A percentile compares a stretch with the other conserved stretches of the same genome.
Evolutionary conservation across 2,797 vertebrate species (phyloP).

Genomic region (Pseudochromis fuscus): DNA sequence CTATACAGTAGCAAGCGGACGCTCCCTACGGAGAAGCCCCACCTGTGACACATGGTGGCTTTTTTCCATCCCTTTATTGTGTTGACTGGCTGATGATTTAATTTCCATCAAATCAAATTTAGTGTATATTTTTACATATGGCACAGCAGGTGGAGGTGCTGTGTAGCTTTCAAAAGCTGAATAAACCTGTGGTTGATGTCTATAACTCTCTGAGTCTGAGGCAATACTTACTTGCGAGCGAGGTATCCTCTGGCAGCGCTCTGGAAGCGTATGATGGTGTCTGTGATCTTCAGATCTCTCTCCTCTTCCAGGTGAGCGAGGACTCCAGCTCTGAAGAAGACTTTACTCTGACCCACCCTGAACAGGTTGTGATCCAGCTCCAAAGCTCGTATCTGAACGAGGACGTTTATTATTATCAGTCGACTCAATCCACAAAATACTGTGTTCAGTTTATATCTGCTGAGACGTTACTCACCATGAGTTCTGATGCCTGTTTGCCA

Average conservation of each 20-base stretch:
- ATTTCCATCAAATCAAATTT: background rate
- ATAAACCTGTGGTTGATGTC: background rate
- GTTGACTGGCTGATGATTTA: background rate
- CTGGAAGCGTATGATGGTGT: constrained; percentile 94
- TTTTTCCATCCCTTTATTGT: background rate
- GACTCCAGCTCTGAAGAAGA: constrained; percentile 94
- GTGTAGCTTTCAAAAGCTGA: no score
- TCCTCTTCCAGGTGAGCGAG: constrained; percentile 93
- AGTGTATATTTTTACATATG: no score
- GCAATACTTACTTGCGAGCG: constrained; percentile 86
- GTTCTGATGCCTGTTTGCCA: constrained; percentile 91
- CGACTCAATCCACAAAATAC: background rate
- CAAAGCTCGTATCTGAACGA: constrained; percentile 88
- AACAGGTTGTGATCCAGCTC: constrained; percentile 92
- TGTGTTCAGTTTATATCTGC: background rate
- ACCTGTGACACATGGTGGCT: background rate
- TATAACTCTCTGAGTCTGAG: background rate
- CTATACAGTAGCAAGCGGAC: constrained; percentile 14
- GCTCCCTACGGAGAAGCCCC: constrained; percentile 8
- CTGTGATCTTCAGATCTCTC: constrained; percentile 93
- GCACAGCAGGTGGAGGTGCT: no score
- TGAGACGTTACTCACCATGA: constrained; percentile 84
- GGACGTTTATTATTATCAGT: background rate
- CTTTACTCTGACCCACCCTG: constrained; percentile 94
- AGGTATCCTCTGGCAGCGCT: constrained; percentile 90